These are phyloP conservation scores for Antigone vipio DNA, from an alignment of 2,113 vertebrate species.

Conservation along the genomic window DNA sequence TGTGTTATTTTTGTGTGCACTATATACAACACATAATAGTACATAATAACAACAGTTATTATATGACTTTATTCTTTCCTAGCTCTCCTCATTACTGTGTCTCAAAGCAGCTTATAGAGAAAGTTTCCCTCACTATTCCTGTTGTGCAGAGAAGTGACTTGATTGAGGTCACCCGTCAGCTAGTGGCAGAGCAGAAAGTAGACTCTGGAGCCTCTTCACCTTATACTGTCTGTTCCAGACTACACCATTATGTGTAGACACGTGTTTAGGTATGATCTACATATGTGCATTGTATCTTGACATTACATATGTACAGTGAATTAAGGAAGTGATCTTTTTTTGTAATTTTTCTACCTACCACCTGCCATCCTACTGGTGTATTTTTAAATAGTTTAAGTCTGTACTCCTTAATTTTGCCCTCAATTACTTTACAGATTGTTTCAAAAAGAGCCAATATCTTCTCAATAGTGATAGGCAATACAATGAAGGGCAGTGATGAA, in stretches of 20 bases:
- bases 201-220: not conserved
- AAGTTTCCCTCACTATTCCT: not conserved
- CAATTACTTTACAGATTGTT: rapidly evolving
- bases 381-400: not conserved
- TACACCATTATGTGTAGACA: not conserved
- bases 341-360: not conserved
- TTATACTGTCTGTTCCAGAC: not conserved
- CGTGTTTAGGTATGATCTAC: rapidly evolving
- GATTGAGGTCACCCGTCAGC: not conserved
- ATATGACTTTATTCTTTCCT: not conserved
- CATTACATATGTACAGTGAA: not conserved
- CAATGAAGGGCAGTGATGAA: not conserved
- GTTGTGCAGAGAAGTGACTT: not conserved
- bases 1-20: not conserved
- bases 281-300: not conserved
- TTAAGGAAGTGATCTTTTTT: not conserved
- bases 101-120: not conserved
- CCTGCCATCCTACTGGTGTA: rapidly evolving
- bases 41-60: not conserved
- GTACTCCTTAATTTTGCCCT: not conserved
- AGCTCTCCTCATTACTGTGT: not conserved
- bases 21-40: not conserved
- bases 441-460: not conserved
- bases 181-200: not conserved
- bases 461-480: not conserved